These are phyloP conservation scores for Vollenhovia emeryi DNA, from an alignment of 1,140 invertebrate species.

Conservation along the genomic window DNA sequence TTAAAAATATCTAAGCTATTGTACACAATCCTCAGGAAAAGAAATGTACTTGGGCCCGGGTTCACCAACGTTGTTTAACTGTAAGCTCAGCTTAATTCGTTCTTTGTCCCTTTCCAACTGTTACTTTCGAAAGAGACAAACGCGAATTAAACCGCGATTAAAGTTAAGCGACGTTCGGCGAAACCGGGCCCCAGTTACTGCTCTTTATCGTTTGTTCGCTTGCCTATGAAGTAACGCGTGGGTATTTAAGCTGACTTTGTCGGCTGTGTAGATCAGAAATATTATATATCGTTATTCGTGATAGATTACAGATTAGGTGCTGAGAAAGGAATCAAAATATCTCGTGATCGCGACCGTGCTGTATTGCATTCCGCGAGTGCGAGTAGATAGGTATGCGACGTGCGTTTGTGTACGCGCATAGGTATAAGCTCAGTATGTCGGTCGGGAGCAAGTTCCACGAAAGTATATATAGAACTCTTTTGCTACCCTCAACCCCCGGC, in stretches of 20 bases:
- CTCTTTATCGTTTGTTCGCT: neutral
- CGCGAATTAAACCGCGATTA: too few species aligned
- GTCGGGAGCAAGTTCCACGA: conserved; percentile 51
- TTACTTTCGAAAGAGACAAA: too few species aligned
- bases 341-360: conserved; percentile 45
- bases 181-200: too few species aligned
- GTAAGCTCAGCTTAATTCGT: too few species aligned
- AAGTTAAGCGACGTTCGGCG: too few species aligned
- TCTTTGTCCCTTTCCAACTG: too few species aligned
- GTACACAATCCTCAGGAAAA: neutral
- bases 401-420: conserved; percentile 26
- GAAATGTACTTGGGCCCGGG: neutral
- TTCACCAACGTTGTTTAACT: too few species aligned
- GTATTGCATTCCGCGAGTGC: conserved; percentile 70
- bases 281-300: conserved; percentile 9
- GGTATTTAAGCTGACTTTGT: neutral
- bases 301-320: conserved; percentile 39
- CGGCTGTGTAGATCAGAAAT: neutral
- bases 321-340: conserved; percentile 43
- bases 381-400: neutral
- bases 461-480: conserved; percentile 72
- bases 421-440: conserved; percentile 35
- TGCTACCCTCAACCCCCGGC: conserved; percentile 70
- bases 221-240: neutral
- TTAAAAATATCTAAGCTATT: neutral